These are phyloP conservation scores for Philopotamus ludificatus DNA, from an alignment of 1,140 invertebrate genomes.

Conservation along the genomic window DNA sequence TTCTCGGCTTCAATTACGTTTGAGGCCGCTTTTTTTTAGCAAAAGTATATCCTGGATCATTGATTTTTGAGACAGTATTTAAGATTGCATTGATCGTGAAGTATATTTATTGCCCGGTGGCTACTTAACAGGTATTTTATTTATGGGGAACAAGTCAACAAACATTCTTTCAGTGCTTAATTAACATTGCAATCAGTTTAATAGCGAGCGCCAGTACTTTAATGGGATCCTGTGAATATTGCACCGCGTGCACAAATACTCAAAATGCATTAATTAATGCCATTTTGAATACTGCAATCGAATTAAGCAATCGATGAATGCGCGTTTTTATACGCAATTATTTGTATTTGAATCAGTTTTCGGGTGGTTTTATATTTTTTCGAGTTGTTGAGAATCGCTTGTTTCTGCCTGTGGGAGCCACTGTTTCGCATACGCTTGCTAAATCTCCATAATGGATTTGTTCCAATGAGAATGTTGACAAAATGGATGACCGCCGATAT, in stretches of 20 bases:
- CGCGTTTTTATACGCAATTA: background rate
- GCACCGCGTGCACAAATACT: too few relatives aligned
- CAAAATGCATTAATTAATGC: too few relatives aligned
- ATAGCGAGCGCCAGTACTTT: constrained; percentile 23
- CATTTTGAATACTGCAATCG: too few relatives aligned
- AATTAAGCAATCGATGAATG: constrained; percentile 1
- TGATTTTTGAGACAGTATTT: too few relatives aligned
- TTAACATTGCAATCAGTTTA: constrained; percentile 42
- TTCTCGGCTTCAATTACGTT: too few relatives aligned
- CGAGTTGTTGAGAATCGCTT: background rate
- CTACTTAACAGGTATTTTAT: constrained; percentile 27
- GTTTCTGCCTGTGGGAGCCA: background rate
- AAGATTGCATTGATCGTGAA: too few relatives aligned
- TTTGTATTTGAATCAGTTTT: background rate
- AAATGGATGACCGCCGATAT: constrained; percentile 32
- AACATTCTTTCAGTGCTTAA: constrained; percentile 37
- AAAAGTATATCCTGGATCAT: background rate
- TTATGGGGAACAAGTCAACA: constrained; percentile 33
- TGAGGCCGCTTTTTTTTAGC: too few relatives aligned
- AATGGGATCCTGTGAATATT: constrained; percentile 31
- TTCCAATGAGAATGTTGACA: constrained; percentile 34
- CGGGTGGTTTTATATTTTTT: too few relatives aligned
- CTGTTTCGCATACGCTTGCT: constrained; percentile 1
- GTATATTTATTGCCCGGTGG: constrained; percentile 24
- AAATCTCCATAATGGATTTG: constrained; percentile 30